These are phyloP conservation scores for Trematocara nigrifrons DNA, from an alignment of 2,113 vertebrate species.

Conservation along the genomic window DNA sequence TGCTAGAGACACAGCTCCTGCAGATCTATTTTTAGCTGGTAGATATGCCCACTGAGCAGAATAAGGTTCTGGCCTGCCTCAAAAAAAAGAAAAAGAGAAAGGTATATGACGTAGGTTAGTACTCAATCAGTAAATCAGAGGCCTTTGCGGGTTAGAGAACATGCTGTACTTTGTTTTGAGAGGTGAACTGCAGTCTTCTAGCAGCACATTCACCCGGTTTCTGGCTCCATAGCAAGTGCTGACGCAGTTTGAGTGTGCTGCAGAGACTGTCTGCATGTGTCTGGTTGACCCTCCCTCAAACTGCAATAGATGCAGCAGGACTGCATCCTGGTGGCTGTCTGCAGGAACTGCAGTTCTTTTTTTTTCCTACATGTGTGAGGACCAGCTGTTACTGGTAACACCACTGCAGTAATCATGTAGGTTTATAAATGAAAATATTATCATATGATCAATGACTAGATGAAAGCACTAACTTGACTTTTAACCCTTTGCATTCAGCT, in stretches of 20 bases:
- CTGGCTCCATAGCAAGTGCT: conserved; percentile 74
- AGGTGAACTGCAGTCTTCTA: conserved; percentile 58
- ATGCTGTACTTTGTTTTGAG: conserved; percentile 34
- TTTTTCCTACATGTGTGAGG: background rate
- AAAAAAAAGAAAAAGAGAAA: conserved; percentile 9
- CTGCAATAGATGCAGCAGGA: conserved; percentile 33
- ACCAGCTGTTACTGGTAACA: background rate
- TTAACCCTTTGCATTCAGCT: conserved; percentile 29
- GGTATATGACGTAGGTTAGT: conserved; percentile 38
- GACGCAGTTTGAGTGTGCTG: conserved; percentile 71
- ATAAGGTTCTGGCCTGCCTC: conserved; percentile 44
- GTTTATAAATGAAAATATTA: background rate
- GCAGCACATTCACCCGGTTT: conserved; percentile 54
- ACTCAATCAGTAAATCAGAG: conserved; percentile 9
- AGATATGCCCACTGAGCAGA: conserved; percentile 62
- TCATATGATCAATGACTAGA: background rate
- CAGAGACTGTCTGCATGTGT: conserved; percentile 68
- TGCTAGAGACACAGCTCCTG: conserved; percentile 50
- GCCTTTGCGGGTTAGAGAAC: conserved; percentile 17
- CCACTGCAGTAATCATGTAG: background rate
- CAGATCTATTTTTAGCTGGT: conserved; percentile 67
- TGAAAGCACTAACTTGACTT: background rate
- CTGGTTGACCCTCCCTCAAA: conserved; percentile 65
- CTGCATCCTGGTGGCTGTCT: conserved; percentile 58
- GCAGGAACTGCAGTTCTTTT: conserved; percentile 21